Percentiles rank a stretch among this genome's conserved stretches.
phyloP scores from a whole-genome alignment of 2,113 vertebrate genomes.

The Platichthys stellatus region DNA sequence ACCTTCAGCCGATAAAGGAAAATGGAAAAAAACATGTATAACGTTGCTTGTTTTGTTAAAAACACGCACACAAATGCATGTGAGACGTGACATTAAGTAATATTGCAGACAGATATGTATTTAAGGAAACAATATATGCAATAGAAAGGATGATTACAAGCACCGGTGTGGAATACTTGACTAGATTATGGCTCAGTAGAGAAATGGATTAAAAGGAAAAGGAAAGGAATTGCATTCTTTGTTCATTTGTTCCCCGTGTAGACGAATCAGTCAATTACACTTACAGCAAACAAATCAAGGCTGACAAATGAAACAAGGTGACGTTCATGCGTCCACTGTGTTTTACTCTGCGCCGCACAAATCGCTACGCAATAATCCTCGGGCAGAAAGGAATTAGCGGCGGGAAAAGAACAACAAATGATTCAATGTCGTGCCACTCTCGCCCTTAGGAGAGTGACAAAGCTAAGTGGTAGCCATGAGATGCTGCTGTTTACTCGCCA shows the following conservation, averaged over 20 bases:
- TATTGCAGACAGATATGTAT: neutral
- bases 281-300: constrained; percentile 74
- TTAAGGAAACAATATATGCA: neutral
- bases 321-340: constrained; percentile 42
- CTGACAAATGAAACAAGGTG: constrained; percentile 74
- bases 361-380: constrained; percentile 72
- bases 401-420: constrained; percentile 54
- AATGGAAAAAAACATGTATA: neutral
- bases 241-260: constrained; percentile 52
- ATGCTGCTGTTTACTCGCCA: constrained; percentile 53
- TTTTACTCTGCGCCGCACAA: constrained; percentile 55
- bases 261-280: constrained; percentile 71
- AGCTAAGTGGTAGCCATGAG: constrained; percentile 62
- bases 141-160: neutral
- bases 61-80: neutral
- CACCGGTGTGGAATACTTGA: neutral
- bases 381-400: constrained; percentile 77
- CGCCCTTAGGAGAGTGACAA: constrained; percentile 53
- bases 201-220: constrained; percentile 2
- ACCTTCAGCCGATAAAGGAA: neutral
- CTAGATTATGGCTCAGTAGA: neutral
- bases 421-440: constrained; percentile 63
- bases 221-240: constrained; percentile 21
- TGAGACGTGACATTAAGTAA: neutral
- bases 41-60: neutral